Base-by-base conservation (phyloP, 2,797 vertebrate species). In the Myripristis jacobus region DNA sequence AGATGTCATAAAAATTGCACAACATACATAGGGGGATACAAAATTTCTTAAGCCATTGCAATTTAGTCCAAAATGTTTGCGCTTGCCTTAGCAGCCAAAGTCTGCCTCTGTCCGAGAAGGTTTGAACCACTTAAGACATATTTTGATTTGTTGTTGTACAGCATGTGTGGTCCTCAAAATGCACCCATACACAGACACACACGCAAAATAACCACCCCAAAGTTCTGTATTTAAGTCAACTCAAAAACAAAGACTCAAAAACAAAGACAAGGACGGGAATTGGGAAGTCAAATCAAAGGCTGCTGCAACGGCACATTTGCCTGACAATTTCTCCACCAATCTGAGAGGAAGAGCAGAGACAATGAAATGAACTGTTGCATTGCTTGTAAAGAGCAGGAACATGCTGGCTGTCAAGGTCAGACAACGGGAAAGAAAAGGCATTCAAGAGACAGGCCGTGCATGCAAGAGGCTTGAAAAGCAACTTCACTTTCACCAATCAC, bases 231-330 rank as follows among this genome's bases (percentile, higher is more conserved):
- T 53, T 18, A 18, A 54, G 43, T n/a, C 64, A 74, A 66, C 50
- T 55, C 19, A 15, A 54, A 25, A 48, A 7, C n/a, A n/a, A n/a
- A n/a, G n/a, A n/a, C n/a, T n/a, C n/a, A n/a, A n/a, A n/a, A 53
- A 61, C 34, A 34, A 13, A 48, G 34, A 22, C 22, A 19, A 44
- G 27, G 34, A 50, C 19, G 31, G 6, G 5, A 59, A 18, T 57
- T 50, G 31, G 61, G 75, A 83, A 67, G 57, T 53, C 63, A 78
- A 55, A 68, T 82, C 63, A 79, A 70, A 76, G 64, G 65, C 25
- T 2, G 19, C 16, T 16, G 29, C 15, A 36, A 22, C n/a, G 2
- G 46, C 19, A 63, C 21, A 72, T 80, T 75, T 36, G 47, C 27
- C 9, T 21, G 46, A 74, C 63, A 47, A 47, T 59, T 52, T 36